Evolutionary conservation across 2,113 vertebrate species (phyloP).

Genomic region (Petromus typicus): DNA sequence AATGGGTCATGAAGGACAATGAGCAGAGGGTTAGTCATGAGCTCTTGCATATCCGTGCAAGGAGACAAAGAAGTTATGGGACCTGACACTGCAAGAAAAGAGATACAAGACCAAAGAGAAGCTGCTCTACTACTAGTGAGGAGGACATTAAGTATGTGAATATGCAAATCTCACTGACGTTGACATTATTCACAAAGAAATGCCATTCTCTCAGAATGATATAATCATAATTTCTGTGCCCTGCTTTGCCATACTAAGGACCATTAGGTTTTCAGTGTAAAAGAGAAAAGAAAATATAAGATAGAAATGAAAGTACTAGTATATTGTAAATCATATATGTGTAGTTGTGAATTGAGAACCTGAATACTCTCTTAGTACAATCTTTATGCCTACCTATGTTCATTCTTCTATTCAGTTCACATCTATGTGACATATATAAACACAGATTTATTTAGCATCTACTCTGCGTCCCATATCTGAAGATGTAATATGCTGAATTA

Average conservation of each 20-base stretch:
- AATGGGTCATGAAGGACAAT: not conserved
- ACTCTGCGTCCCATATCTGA: not conserved
- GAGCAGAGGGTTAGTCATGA: not conserved
- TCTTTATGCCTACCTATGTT: not conserved
- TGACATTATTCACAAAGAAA: not conserved
- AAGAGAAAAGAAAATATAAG: not conserved
- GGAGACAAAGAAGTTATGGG: rapidly evolving
- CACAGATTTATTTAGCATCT: not conserved
- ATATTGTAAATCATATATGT: not conserved
- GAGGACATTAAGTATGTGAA: not conserved
- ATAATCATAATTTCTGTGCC: not conserved
- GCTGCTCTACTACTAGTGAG: not conserved
- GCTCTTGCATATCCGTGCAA: rapidly evolving
- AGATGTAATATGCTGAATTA: not conserved
- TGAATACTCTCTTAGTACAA: not conserved
- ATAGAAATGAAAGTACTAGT: not conserved
- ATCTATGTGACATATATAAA: rapidly evolving
- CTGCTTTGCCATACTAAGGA: not conserved
- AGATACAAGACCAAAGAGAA: not conserved
- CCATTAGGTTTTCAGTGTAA: not conserved
- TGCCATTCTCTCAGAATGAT: not conserved
- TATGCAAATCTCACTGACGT: not conserved
- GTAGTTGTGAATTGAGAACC: not conserved
- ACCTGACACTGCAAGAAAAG: no score
- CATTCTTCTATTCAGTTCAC: not conserved